Evolutionary conservation across 2,113 vertebrate species (phyloP), one percentile per base, ranked within the genome.

Genomic region (Procavia capensis): DNA sequence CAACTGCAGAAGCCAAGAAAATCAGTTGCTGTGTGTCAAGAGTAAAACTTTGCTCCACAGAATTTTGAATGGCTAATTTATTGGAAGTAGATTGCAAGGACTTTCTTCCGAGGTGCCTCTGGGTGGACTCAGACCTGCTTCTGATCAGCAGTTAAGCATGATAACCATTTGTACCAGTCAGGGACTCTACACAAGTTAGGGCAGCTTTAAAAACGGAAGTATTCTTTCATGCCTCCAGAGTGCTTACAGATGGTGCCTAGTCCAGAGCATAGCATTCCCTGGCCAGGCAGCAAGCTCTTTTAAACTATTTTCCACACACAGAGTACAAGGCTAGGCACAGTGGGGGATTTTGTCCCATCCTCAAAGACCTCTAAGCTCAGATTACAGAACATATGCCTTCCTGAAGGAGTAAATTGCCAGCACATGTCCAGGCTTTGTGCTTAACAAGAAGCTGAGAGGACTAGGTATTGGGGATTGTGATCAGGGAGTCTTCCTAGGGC

Each of bases 1-100:
- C n/a, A 34, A 50, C 47, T 54, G 47, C 24, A 6, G 61, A 63
- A 36, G 14, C 34, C 0, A 0, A 0, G 36, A 39, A 25, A 72
- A 39, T 5, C 70, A 72, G 70, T 24, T 72, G n/a, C 1, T 41
- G 20, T 16, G 20, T 39, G 34, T 72, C 70, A 36, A 36, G 70
- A 9, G 22, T 6, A 39, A 22, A 72, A 66, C 16, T 66, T 14
- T 36, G 9, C 70, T 70, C n/a, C 6, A 39, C 11, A 39, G n/a
- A 39, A 36, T 39, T 22, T n/a, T 39, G n/a, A 22, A 3, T 72
- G 70, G 70, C 19, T 24, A 36, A 39, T 72, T 72, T 39, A 24
- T 39, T 39, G 16, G 36, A 24, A 22, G 70, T 19, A 70, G 20
- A 39, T 39, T 7, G 66, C 66, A 14, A 70, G 66, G 9, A 39